Conservation (phyloP, 2,113 vertebrate genomes). For the Crotalus viridis region DNA sequence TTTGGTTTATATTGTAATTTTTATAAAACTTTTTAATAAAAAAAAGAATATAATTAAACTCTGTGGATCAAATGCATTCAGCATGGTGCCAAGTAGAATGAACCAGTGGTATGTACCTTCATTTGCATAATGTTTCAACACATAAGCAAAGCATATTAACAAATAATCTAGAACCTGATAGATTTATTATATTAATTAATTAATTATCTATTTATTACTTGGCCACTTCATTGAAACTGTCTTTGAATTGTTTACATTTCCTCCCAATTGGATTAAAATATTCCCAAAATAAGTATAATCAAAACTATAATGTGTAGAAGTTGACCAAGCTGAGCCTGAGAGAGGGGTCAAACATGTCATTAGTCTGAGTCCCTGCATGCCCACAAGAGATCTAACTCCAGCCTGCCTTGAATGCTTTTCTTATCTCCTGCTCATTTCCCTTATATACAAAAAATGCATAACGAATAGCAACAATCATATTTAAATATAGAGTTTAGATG, state of each 20-base stretch:
- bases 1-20: no score
- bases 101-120: neutral
- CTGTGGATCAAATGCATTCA: neutral
- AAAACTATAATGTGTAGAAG: neutral
- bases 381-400: neutral
- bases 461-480: neutral
- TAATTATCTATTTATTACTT: neutral
- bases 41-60: neutral
- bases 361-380: neutral
- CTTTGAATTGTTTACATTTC: neutral
- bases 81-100: neutral
- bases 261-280: neutral
- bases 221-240: neutral
- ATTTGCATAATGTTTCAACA: slow-evolving; percentile 11
- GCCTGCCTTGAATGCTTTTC: neutral
- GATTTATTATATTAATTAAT: neutral
- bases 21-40: no score
- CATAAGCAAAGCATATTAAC: neutral
- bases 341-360: neutral
- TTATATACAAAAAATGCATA: neutral
- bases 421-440: no score
- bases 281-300: neutral
- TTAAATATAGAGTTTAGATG: neutral
- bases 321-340: neutral
- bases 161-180: neutral